phyloP scores from a whole-genome alignment of 1,140 invertebrate species.

The Catajapyx aquilonaris region DNA sequence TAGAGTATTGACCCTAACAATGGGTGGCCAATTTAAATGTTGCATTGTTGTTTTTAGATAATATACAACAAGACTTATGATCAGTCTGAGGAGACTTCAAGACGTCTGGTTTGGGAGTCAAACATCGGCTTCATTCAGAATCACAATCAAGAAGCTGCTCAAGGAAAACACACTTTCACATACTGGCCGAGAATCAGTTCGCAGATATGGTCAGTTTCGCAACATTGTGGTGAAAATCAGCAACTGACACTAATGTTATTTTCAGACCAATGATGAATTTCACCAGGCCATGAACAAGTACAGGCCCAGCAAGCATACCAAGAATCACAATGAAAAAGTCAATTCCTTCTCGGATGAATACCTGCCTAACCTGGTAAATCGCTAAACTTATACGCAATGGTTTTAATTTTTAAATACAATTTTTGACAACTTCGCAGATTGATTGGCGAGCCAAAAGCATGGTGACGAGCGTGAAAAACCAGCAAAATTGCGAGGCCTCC shows the following conservation, averaged over 20 bases:
- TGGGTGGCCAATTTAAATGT: too few species aligned
- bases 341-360: conserved; percentile 14
- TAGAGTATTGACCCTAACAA: too few species aligned
- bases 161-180: conserved; percentile 33
- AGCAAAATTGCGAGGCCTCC: conserved; percentile 46
- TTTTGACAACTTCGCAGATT: conserved; percentile 18
- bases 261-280: conserved; percentile 1
- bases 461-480: conserved; percentile 34
- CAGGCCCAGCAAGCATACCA: conserved; percentile 19
- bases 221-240: not conserved
- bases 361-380: conserved; percentile 16
- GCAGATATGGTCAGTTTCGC: conserved; percentile 32
- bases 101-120: conserved; percentile 29
- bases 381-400: conserved; percentile 15
- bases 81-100: conserved; percentile 19
- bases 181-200: conserved; percentile 37
- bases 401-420: conserved; percentile 14
- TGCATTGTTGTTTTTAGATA: conserved; percentile 19
- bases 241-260: not conserved
- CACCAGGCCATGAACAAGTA: conserved; percentile 9
- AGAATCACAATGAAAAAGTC: not conserved
- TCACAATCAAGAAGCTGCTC: conserved; percentile 34
- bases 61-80: conserved; percentile 28
- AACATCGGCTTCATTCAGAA: conserved; percentile 30
- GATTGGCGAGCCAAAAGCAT: conserved; percentile 51